phyloP scores from a whole-genome alignment of 2,888 invertebrate species.

The Nomada goodeniana region DNA sequence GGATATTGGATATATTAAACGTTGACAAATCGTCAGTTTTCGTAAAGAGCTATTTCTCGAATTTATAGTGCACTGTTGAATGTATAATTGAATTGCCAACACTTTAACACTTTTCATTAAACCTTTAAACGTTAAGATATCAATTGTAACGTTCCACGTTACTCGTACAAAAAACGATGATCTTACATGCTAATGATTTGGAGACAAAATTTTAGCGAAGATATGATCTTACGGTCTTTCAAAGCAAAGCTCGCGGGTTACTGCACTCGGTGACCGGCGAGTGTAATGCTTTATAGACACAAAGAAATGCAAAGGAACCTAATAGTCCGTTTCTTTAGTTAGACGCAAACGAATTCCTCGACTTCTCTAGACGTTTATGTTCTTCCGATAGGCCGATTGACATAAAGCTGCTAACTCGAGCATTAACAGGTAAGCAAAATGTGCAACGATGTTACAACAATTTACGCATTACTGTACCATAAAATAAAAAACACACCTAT shows the following conservation, averaged over 20 bases:
- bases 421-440: not conserved
- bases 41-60: conserved; percentile 12
- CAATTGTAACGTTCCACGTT: not conserved
- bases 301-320: conserved; percentile 79
- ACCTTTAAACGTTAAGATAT: not conserved
- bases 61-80: conserved; percentile 26
- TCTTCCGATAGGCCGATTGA: conserved; percentile 41
- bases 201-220: conserved; percentile 13
- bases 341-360: conserved; percentile 79
- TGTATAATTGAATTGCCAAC: not conserved
- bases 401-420: conserved; percentile 7
- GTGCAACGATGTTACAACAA: not conserved
- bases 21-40: not conserved
- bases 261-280: conserved; percentile 77
- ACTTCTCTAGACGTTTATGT: conserved; percentile 65
- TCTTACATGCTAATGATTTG: conserved; percentile 28
- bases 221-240: conserved; percentile 36
- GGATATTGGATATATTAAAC: not conserved
- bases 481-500: not conserved
- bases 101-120: conserved; percentile 39
- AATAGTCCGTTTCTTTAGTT: conserved; percentile 77
- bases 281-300: conserved; percentile 81
- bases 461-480: no score
- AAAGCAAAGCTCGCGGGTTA: conserved; percentile 74
- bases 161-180: conserved; percentile 4